Evolutionary conservation across 2,888 invertebrate species (phyloP), one percentile per base, ranked within the genome.

Genomic region (Eristalis tenax): DNA sequence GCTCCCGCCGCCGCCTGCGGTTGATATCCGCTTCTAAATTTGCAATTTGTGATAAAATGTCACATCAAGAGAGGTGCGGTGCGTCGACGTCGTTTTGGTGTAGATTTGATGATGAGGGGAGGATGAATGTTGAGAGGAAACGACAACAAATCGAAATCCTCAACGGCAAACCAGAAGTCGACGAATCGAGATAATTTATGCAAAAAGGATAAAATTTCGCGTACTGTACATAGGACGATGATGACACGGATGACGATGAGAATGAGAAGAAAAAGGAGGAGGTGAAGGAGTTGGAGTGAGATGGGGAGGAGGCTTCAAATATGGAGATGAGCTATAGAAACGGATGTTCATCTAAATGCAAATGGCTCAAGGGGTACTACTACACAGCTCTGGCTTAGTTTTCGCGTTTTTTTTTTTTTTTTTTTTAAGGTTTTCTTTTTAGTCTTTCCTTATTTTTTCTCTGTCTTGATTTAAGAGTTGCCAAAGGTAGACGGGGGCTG

Each of bases 341-440:
- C 76, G 83, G 80, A 87, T 87, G 87, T 87, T 87, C 87, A 87
- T 87, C 87, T 87, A 87, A 87, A 87, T 87, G 87, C 87, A 87
- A 87, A 87, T 87, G 69, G 79, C 87, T 80, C 35, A 10, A 76
- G 75, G 86, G 79, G 76, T 76, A 83, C 87, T 83, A 63, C 83
- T 83, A 76, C 78, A 73, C 71, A 61, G 71, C 22, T 38, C 64
- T 32, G 23, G 22, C 50, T 50, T 50, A 38, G 40, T 57, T 38
- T 40, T 69, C 35, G 23, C n/a, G 26, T 22, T 66, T 64, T 57
- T 68, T 57, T 57, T 66, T 64, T 57, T 68, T 57, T 57, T 40
- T 73, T 26, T 26, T 26, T 40, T 73, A 4, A 6, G 68, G 43
- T 69, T 77, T 18, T 38, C 59, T 3, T 59, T 23, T 23, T 15